A percentile compares a stretch with the other conserved stretches of the same genome.
Evolutionary conservation across 2,113 vertebrate genomes (phyloP).

Genomic region (Phocoena phocoena): DNA sequence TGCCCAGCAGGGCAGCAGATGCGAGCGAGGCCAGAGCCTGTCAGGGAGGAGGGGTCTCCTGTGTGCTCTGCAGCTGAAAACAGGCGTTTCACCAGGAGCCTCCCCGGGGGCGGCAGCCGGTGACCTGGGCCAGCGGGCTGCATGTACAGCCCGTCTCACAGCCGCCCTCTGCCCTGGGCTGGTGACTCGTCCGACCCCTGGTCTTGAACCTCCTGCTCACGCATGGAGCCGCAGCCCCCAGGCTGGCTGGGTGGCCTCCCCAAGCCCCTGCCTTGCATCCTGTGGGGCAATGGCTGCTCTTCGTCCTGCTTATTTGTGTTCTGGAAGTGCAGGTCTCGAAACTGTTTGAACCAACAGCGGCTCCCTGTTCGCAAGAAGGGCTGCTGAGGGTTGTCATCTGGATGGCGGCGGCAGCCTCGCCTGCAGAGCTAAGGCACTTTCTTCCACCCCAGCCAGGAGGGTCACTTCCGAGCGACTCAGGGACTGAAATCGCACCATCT

Average conservation of each 20-base stretch:
- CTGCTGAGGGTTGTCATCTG: background rate
- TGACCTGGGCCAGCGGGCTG: no score
- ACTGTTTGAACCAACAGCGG: background rate
- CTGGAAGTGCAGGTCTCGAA: constrained; percentile 53
- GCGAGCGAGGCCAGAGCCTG: background rate
- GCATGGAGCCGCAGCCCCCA: background rate
- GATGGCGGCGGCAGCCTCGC: background rate
- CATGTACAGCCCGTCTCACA: no score
- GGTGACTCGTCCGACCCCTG: no score
- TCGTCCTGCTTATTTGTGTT: constrained; percentile 8
- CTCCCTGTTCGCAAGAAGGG: background rate
- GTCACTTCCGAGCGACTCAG: constrained; percentile 39
- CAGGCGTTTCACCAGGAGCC: background rate
- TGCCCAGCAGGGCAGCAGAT: background rate
- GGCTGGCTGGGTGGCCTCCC: background rate
- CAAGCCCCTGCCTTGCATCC: background rate
- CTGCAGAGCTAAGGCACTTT: constrained; percentile 83
- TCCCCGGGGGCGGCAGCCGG: background rate
- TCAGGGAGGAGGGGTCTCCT: background rate
- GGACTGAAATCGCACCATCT: background rate
- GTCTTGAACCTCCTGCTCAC: no score
- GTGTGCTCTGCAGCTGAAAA: background rate
- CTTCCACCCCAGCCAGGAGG: constrained; percentile 58
- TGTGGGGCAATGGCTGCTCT: constrained; percentile 14
- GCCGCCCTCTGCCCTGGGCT: no score